Evolutionary conservation across 2,797 vertebrate genomes (phyloP), one percentile per base, ranked within the genome.

Genomic region (Galago senegalensis): DNA sequence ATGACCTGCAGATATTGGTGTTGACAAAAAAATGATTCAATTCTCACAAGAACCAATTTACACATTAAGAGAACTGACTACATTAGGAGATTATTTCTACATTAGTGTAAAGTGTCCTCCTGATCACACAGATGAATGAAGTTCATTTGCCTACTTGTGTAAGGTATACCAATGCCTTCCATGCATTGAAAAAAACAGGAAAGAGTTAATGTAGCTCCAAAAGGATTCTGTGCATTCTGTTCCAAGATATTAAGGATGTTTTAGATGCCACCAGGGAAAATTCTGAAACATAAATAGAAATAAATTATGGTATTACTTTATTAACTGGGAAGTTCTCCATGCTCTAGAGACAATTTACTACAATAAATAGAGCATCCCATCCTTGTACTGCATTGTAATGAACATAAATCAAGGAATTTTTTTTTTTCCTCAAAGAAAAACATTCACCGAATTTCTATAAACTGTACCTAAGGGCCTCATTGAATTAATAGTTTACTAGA

Each of bases 241-340:
- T 5, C 63, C 25, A 67, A 75, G 37, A 81, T 70, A 83, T 67
- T 95, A 84, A 91, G 58, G 31, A 87, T 95, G 58, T 65, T 93
- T 93, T 75, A 95, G 16, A 91, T 89, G 77, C 9, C 87, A 90
- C 80, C 14, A 95, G 73, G 49, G 79, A 89, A 95, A 89, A 94
- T 27, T 87, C 34, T 89, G 91, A 92, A 86, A 87, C 72, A 95
- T 89, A 97, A 97, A 80, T 91, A 91, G 76, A 93, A 97, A 91
- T 94, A 96, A 96, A 91, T 95, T 95, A 89, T 83, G n/a, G 29
- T 72, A 79, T 95, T 97, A 95, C 97, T 97, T 97, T 97, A 95
- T 97, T 95, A 97, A 96, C 60, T 92, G 80, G 91, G 92, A 97
- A 95, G 83, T 93, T 93, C 96, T 96, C 34, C 97, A 56, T 85